Evolutionary conservation across 2,113 vertebrate species (phyloP).

Genomic region (Arvicanthis niloticus): DNA sequence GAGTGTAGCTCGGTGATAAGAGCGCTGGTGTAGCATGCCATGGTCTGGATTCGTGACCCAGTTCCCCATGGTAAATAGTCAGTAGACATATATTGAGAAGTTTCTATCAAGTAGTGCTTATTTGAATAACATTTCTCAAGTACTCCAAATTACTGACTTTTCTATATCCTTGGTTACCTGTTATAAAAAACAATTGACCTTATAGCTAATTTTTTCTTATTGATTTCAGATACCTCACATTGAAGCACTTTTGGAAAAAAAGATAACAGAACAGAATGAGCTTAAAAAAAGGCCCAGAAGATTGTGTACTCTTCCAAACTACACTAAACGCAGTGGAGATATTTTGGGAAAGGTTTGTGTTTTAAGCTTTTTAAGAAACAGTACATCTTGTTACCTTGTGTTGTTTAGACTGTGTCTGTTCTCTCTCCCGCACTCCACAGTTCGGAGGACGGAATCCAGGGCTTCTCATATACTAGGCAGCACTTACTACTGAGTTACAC

Average conservation of each 20-base stretch:
- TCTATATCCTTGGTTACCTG: neutral
- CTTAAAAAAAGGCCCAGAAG: constrained; percentile 87
- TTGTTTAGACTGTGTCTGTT: constrained; percentile 14
- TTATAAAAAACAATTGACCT: constrained; percentile 34
- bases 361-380: constrained; percentile 3
- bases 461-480: neutral
- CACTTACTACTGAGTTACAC: neutral
- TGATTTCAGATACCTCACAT: constrained; percentile 87
- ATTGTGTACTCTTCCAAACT: constrained; percentile 88
- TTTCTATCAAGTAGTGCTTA: neutral
- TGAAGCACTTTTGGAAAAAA: constrained; percentile 86
- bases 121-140: constrained; percentile 24
- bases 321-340: constrained; percentile 88
- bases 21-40: neutral
- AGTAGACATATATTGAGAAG: neutral
- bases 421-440: no score
- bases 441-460: neutral
- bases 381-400: constrained; percentile 30
- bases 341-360: constrained; percentile 94
- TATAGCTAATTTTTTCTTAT: constrained; percentile 62
- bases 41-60: neutral
- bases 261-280: constrained; percentile 81
- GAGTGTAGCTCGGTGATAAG: neutral
- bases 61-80: neutral
- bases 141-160: constrained; percentile 46